Evolutionary conservation across 2,113 vertebrate species (phyloP), one percentile per base, ranked within the genome.

Genomic region (Phocoena sinus): DNA sequence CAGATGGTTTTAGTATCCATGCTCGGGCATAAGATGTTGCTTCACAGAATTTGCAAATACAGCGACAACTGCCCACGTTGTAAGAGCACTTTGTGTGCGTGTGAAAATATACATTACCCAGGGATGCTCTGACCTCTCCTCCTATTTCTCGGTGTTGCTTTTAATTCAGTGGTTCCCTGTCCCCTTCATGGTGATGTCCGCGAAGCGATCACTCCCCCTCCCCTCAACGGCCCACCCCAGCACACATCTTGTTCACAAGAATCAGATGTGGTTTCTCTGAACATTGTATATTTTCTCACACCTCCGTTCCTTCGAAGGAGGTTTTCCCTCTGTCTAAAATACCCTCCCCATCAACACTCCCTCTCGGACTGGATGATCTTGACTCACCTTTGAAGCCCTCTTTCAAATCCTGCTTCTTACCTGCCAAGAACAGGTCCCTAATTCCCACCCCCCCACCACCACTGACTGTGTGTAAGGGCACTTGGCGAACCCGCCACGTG

Each of bases 391-490:
- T 44, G 82, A 74, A 74, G 58, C 14, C 28, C 41, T 20, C 67
- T 36, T 60, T 47, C 68, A 33, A 47, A 38, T 50, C 44, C 21
- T 60, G 47, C n/a, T 47, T 73, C 47, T 8, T 26, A 14, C 25
- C 44, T 1, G 2, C 36, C 23, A 33, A n/a, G 14, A 68, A 6
- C 38, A 31, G 1, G 3, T 36, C 12, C 38, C 10, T 25, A 13
- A 8, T 3, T 53, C 50, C 53, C 50, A 15, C 15, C 53, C 41
- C 8, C 4, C 53, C 41, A 6, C 12, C 47, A 20, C 33, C 31
- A 20, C 12, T 0, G 0, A 11, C 7, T 2, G 0, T 21, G 17
- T 26, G 18, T 12, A 1, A 44, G 44, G 80, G 13, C 14, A 0
- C 47, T 60, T 2, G 50, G 28, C 0, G 6, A 23, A 21, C 20